Evolutionary conservation across 2,888 invertebrate genomes (phyloP), one percentile per base, ranked within the genome.

Genomic region (Busseola fusca): DNA sequence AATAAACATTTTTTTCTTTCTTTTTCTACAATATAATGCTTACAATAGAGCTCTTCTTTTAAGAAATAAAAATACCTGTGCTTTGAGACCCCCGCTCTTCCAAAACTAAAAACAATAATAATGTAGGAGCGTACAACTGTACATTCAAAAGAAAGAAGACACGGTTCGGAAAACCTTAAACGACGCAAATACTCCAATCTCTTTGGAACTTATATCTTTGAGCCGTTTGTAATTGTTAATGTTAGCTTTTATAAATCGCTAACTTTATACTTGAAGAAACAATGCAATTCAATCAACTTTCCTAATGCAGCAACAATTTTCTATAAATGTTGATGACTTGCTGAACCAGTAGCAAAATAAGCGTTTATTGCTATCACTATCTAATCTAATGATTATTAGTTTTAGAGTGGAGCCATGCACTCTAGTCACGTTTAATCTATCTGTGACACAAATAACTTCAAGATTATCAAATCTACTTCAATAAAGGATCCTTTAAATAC

Each of bases 341-440:
- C 74, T 86, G 83, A 87, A 88, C 86, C 87, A 86, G 88, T 87
- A 86, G 87, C 87, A 65, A 84, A 82, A 74, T 84, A 80, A 78
- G 59, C 78, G 77, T 70, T 81, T 81, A 84, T 83, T 82, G 69
- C 64, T 59, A 65, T 71, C 78, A 77, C 84, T 88, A 89, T 90
- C 90, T 91, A 86, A 91, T 90, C 90, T 85, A 88, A 88, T 85
- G 83, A 86, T 87, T 81, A 85, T 85, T 86, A 66, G 34, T 81
- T 84, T 76, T 70, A 71, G 71, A 87, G 87, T 85, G 80, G 76
- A 74, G 64, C 58, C 78, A 78, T 78, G 76, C 81, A 71, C 79
- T 77, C 60, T 67, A 52, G 68, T 76, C 76, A 65, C 65, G 73
- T 78, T 70, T 78, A 81, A 82, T 82, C 82, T 75, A 77, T 75